Base-by-base conservation (phyloP, 2,113 vertebrate species). In the Pitta sordida region DNA sequence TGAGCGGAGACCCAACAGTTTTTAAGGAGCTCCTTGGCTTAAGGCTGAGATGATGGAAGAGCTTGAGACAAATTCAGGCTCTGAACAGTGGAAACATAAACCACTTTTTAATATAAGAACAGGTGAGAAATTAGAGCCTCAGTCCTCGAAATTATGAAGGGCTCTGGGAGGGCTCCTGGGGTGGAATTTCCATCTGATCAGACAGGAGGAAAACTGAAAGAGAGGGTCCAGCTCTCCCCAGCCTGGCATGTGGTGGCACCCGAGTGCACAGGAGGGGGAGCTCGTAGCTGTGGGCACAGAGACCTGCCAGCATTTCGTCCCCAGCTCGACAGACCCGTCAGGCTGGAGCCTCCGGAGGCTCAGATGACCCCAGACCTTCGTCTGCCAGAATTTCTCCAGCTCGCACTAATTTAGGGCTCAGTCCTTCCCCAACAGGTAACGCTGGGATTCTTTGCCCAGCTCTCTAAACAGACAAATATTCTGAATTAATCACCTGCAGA, bases 291-390 rank as follows among this genome's bases (percentile, higher is more conserved):
- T 30, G 76, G 48, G 52, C 55, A 32, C 41, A 83, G 51, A 65
- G 74, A 87, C 15, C 73, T 26, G 7, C 55, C 53, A 19, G 62
- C 62, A 53, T 63, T 89, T 76, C 43, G 36, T 56, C 32, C 39
- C 7, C 3, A 0, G 30, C 49, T 29, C 23, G 32, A 43, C 30
- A 34, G 39, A 67, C 1, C 11, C 0, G 0, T 23, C 8, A 13
- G 41, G 29, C 21, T 41, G 37, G 24, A 59, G 46, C 36, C 34
- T 44, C 30, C 9, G 29, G 55, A 51, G 32, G 44, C 55, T 64
- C 64, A 21, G 11, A 23, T 9, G 16, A 44, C 27, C 85, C 12
- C 67, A 13, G 18, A 13, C 58, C 19, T 44, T 39, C 8, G 3
- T 43, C 56, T 58, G 46, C 48, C 0, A 12, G 48, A 13, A 46